Evolutionary conservation across 2,113 vertebrate genomes (phyloP).

Genomic region (Galemys pyrenaicus): DNA sequence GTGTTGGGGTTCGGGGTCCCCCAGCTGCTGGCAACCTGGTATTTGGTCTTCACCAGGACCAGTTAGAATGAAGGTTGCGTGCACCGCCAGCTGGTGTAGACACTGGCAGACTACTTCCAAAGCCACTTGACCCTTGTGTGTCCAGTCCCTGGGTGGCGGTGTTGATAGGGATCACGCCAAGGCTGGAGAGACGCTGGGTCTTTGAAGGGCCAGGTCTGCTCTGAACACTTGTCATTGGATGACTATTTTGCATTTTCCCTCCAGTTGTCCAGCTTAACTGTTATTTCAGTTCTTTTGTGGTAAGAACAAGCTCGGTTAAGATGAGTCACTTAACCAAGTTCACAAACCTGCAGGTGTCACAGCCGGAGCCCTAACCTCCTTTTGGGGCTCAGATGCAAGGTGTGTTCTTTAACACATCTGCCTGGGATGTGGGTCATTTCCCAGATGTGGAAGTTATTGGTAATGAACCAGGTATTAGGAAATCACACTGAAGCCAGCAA

Average conservation of each 20-base stretch:
- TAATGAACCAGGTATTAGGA: not conserved
- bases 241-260: not conserved
- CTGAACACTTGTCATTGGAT: not conserved
- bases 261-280: not conserved
- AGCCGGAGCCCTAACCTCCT: not conserved
- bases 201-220: not conserved
- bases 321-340: not conserved
- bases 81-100: too few relatives aligned
- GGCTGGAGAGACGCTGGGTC: accelerated
- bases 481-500: not conserved
- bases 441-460: not conserved
- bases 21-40: not conserved
- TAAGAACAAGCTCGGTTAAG: not conserved
- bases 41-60: not conserved
- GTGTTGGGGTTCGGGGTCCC: not conserved
- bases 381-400: not conserved
- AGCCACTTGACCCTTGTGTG: not conserved
- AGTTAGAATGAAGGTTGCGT: not conserved
- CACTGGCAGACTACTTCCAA: not conserved
- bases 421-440: not conserved
- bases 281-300: not conserved
- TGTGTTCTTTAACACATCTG: accelerated
- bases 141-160: too few relatives aligned
- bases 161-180: accelerated
- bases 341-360: not conserved